Conservation (phyloP, 2,113 vertebrate genomes). For the Ovis aries region DNA sequence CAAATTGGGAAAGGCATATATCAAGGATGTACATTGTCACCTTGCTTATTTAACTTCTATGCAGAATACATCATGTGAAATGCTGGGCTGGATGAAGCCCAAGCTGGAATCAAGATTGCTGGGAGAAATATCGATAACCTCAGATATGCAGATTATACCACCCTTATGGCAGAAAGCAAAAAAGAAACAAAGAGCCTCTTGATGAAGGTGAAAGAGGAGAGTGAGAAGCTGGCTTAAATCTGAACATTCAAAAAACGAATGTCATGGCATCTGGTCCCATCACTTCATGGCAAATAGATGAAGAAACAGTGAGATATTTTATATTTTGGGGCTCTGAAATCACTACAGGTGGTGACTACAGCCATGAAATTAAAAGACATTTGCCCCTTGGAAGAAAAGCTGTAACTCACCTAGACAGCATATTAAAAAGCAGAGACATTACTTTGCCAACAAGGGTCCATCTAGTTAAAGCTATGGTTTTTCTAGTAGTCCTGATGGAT, state of each 20-base stretch:
- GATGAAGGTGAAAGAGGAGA: background rate
- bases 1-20: background rate
- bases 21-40: background rate
- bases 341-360: background rate
- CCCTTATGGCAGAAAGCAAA: background rate
- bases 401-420: background rate
- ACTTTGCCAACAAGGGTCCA: background rate
- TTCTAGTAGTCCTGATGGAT: background rate
- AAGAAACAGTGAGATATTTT: background rate
- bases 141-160: background rate
- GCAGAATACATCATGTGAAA: background rate
- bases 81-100: background rate
- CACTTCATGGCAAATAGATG: background rate
- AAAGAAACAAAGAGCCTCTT: background rate
- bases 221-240: background rate
- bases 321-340: background rate
- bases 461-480: background rate
- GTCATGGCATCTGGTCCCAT: background rate
- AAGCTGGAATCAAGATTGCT: background rate
- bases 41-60: background rate
- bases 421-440: background rate
- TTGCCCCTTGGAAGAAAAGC: background rate
- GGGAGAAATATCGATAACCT: background rate
- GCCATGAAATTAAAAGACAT: background rate
- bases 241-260: accelerated